phyloP scores from a whole-genome alignment of 2,113 vertebrate genomes.

The Myxocyprinus asiaticus region DNA sequence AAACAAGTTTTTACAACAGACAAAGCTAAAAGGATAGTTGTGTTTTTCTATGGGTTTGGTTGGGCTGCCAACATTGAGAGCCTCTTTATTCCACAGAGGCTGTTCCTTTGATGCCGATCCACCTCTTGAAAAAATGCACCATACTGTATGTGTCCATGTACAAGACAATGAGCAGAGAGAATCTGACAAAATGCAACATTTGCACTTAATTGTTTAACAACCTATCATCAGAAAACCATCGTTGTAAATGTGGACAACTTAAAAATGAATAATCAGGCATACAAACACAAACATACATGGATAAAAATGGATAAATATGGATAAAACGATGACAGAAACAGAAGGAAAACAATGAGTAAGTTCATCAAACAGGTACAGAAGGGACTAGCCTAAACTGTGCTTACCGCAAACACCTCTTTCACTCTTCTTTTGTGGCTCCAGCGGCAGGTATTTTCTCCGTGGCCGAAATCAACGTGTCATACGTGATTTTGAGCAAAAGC shows the following conservation, averaged over 20 bases:
- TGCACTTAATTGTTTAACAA: too few relatives aligned
- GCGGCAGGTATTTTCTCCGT: conserved; percentile 70
- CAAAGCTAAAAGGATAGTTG: conserved; percentile 24
- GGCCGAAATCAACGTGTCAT: conserved; percentile 71
- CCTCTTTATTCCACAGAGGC: conserved; percentile 1
- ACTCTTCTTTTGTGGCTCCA: conserved; percentile 68
- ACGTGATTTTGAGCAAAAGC: conserved; percentile 70
- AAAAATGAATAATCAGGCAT: conserved; percentile 65
- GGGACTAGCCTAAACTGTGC: conserved; percentile 77
- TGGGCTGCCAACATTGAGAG: neutral
- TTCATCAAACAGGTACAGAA: conserved; percentile 48
- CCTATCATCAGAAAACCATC: conserved; percentile 48
- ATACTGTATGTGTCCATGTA: conserved; percentile 36
- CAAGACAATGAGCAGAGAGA: conserved; percentile 56
- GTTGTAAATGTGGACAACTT: conserved; percentile 60
- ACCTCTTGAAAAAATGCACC: conserved; percentile 25
- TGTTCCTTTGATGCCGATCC: conserved; percentile 13
- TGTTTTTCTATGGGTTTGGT: conserved; percentile 15
- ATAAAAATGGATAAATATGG: conserved; percentile 63
- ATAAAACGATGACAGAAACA: conserved; percentile 63
- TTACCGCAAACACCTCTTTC: conserved; percentile 78
- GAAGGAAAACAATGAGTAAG: conserved; percentile 59
- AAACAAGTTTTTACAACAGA: conserved; percentile 40
- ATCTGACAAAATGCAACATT: conserved; percentile 10
- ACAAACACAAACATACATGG: conserved; percentile 55